Evolutionary conservation across 1,140 invertebrate genomes (phyloP), one percentile per base, ranked within the genome.

Genomic region (Schlechtendalia chinensis): DNA sequence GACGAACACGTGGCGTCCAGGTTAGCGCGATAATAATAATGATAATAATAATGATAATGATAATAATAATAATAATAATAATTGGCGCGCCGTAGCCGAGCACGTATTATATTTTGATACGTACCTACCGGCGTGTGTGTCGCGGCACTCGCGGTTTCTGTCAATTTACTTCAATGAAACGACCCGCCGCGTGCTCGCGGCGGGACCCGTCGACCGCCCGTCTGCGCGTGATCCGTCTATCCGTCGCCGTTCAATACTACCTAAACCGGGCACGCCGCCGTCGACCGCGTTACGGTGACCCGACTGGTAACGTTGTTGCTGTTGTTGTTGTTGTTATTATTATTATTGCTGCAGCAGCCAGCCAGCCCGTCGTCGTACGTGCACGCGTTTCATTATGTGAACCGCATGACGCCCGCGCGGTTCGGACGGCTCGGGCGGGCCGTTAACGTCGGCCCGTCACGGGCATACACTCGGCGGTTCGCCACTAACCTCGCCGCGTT

Each of bases 91-190:
- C 32, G 32, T 39, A 39, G 32, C 8, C 32, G 32, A 3, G 32
- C 32, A 8, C 32, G 32, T 39, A 39, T 39, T 39, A 8, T 39
- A 39, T 39, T 4, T 39, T 39, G n/a, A 39, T 39, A 39, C 8
- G 8, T 39, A 39, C 32, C 8, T 3, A 22, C 29, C 8, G 0
- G 11, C n/a, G n/a, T 16, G 32, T 12, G 3, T 16, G 22, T 24
- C 32, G 3, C 3, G 8, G 8, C 32, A 8, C 32, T 19, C 24
- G 54, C 69, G n/a, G 29, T 72, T 72, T 79, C 75, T 63, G 75
- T 79, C 75, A 79, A 79, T 79, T 79, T 79, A 79, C 75, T 79
- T 79, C 45, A 79, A 79, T 79, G 63, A 79, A 79, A 79, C 74
- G 74, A 79, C 47, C n/a, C n/a, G n/a, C n/a, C 50, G 63, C 39